Evolutionary conservation across 2,888 invertebrate genomes (phyloP), one percentile per base, ranked within the genome.

Genomic region (Deilephila porcellus): DNA sequence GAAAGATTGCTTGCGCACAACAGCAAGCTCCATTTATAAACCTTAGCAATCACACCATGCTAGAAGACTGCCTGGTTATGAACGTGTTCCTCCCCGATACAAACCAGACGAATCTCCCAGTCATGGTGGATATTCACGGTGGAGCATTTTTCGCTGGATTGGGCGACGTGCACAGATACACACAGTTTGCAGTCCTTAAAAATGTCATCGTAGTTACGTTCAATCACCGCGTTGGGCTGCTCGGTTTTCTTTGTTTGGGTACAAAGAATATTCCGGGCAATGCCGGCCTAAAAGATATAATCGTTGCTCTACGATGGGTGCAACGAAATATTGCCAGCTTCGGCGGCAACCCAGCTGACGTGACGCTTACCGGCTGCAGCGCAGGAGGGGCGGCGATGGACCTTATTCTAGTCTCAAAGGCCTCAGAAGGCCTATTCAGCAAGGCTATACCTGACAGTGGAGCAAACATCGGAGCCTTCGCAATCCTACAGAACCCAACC

Each of bases 61-160:
- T 77, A 75, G 86, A 86, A 70, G 80, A 86, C 71, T 86, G 86
- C 60, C 80, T 86, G 1, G 76, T 86, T 7, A 81, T 82, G 7
- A 86, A 83, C 71, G 71, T 86, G 4, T 84, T 80, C 67, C 81
- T 83, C 0, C 86, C 86, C 6, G 78, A 83, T 19, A 83, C 78
- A n/a, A 73, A 78, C 29, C 73, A 78, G 37, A 79, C 72, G 0
- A 74, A 78, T 25, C 71, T 83, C 3, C 86, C 90, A 32, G 91
- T 91, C 0, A 76, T 90, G 71, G 86, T 91, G 34, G 84, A 84
- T 74, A 81, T 92, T 25, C 92, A 92, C 70, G 91, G 90, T 45
- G 91, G 91, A 25, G 88, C 83, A 0, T 91, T 83, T 76, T 74
- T 84, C 71, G 75, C 85, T 4, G 90, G 90, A 7, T 85, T 79